Evolutionary conservation across 2,113 vertebrate genomes (phyloP), one percentile per base, ranked within the genome.

Genomic region (Daphoenositta chrysoptera): DNA sequence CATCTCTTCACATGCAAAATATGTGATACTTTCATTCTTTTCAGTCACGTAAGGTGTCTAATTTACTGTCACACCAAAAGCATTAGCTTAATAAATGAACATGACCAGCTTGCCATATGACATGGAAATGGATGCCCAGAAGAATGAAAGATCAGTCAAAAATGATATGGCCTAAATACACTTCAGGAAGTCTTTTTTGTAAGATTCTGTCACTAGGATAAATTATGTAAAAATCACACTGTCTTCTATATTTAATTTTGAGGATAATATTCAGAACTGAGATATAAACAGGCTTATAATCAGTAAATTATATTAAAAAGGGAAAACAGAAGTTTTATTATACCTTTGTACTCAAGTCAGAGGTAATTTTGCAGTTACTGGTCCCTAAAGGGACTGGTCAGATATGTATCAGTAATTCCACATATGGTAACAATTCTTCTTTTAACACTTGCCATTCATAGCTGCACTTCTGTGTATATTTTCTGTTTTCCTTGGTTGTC

Each of bases 281-380:
- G 28, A 39, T 61, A 45, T 14, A 83, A 58, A 33, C 6, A 63
- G 6, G 9, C 6, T 82, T 87, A 61, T 64, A 93, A 89, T 76
- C 69, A 68, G 18, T n/a, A 56, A 66, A 79, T 45, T 63, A 42
- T 10, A 10, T 33, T 69, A 4, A 61, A 44, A 57, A 60, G 4
- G 22, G 33, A 30, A 35, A 84, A 31, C 9, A 80, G 22, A 82
- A n/a, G 4, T 44, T 83, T 88, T 75, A 9, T 48, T 96, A 93
- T 94, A 98, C 96, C 94, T 97, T 97, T 82, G 57, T 45, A 69
- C 66, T 90, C 87, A 92, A 95, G 82, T 93, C 65, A 53, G 81
- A 77, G 69, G 96, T 98, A 93, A 54, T 79, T 97, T 95, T 89
- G 5, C 10, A 63, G 2, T 75, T 80, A 78, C 37, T 66, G 66